These are phyloP conservation scores for Drosophila meridionalis DNA, from an alignment of 2,888 invertebrate genomes.

Conservation along the genomic window DNA sequence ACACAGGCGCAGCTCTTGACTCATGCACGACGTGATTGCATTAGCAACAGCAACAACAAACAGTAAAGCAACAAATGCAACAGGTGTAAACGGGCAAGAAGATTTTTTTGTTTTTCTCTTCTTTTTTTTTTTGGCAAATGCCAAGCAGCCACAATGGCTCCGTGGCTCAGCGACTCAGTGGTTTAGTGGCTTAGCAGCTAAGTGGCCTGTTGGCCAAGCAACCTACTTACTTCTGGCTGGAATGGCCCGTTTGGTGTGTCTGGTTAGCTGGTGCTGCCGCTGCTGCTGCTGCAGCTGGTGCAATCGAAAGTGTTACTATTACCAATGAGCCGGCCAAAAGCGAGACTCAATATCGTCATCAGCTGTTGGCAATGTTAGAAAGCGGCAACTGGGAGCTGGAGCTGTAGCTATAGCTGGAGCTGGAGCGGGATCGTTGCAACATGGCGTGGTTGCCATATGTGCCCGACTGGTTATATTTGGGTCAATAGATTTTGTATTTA, in stretches of 20 bases:
- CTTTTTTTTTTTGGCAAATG: slow-evolving; percentile 66
- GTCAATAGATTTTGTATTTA: slow-evolving; percentile 77
- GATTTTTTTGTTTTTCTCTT: slow-evolving; percentile 41
- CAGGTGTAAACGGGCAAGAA: slow-evolving; percentile 61
- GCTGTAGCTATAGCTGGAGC: slow-evolving; percentile 32
- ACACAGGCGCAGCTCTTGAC: slow-evolving; percentile 54
- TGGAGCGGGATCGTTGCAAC: slow-evolving; percentile 58
- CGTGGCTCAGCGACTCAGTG: slow-evolving; percentile 26
- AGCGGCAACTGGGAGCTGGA: slow-evolving; percentile 43
- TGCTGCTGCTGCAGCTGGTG: slow-evolving; percentile 40
- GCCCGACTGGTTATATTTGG: slow-evolving; percentile 75
- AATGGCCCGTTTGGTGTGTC: slow-evolving; percentile 57
- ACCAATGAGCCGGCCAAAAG: slow-evolving; percentile 58
- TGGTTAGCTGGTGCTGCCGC: slow-evolving; percentile 23
- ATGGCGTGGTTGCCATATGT: slow-evolving; percentile 68
- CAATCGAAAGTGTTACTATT: slow-evolving; percentile 77
- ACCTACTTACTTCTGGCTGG: slow-evolving; percentile 70
- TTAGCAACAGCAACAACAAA: slow-evolving; percentile 30
- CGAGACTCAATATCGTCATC: slow-evolving; percentile 65
- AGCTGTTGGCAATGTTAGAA: slow-evolving; percentile 64
- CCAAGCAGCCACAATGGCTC: slow-evolving; percentile 54
- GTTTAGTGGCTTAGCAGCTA: slow-evolving; percentile 52
- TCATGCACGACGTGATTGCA: slow-evolving; percentile 43
- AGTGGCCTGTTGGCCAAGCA: slow-evolving; percentile 72
- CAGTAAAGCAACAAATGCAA: slow-evolving; percentile 14